phyloP scores from a whole-genome alignment of 2,113 vertebrate genomes.

The Pluvianellus socialis region DNA sequence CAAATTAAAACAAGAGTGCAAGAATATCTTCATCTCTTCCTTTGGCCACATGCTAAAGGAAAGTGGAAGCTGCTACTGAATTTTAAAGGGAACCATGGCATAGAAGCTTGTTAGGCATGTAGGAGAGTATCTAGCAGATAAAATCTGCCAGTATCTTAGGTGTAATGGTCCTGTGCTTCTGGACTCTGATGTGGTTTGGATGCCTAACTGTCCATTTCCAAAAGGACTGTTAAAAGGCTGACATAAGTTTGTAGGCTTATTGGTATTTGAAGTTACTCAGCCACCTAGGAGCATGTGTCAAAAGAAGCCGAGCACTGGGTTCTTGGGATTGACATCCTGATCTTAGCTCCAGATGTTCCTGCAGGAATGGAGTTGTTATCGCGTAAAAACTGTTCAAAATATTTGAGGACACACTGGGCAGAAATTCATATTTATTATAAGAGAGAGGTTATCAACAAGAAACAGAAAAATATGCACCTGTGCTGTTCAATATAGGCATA shows the following conservation, averaged over 20 bases:
- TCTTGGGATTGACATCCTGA: neutral
- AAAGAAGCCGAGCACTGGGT: neutral
- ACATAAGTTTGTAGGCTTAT: neutral
- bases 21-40: neutral
- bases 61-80: neutral
- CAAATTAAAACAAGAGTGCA: neutral
- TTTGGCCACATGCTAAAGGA: neutral
- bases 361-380: neutral
- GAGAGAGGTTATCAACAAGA: neutral
- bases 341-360: neutral
- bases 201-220: neutral
- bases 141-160: neutral
- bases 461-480: neutral
- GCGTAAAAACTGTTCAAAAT: neutral
- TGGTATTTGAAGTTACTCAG: neutral
- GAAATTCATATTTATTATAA: neutral
- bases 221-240: neutral
- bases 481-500: neutral
- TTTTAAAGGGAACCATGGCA: neutral
- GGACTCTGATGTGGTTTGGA: neutral
- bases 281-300: neutral
- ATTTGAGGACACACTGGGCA: neutral
- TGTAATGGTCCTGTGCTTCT: neutral
- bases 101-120: neutral
- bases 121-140: neutral